Evolutionary conservation across 2,888 invertebrate genomes (phyloP).

Genomic region (Megaustenia siamemsis): DNA sequence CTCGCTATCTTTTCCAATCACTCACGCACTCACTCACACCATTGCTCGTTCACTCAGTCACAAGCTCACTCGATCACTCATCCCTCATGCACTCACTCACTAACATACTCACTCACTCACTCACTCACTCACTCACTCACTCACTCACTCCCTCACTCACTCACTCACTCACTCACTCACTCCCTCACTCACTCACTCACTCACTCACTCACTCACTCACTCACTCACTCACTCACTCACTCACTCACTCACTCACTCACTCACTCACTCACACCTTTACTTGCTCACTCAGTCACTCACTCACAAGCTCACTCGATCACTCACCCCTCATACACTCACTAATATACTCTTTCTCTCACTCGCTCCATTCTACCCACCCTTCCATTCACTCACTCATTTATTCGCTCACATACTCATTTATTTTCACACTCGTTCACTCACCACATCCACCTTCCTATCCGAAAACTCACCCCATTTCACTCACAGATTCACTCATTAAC

Average conservation of each 20-base stretch:
- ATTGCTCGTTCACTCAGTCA: too few species aligned
- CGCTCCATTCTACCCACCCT: neutral
- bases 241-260: neutral
- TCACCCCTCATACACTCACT: constrained; percentile 2
- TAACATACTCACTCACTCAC: too few species aligned
- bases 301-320: neutral
- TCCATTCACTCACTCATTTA: neutral
- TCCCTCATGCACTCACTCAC: too few species aligned
- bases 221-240: neutral
- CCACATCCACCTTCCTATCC: neutral
- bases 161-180: neutral
- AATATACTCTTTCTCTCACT: neutral
- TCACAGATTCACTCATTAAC: neutral
- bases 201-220: neutral
- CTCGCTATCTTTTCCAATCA: neutral
- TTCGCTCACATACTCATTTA: neutral
- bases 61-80: too few species aligned
- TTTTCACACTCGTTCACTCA: neutral
- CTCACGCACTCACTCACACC: too few species aligned
- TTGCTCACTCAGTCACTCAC: neutral
- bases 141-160: neutral
- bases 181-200: neutral
- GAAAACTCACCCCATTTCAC: too few species aligned
- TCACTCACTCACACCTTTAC: neutral
- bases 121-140: too few species aligned